Percentiles rank a stretch among this genome's conserved stretches.
phyloP scores from a whole-genome alignment of 2,797 vertebrate genomes.

The Rhinella marina region DNA sequence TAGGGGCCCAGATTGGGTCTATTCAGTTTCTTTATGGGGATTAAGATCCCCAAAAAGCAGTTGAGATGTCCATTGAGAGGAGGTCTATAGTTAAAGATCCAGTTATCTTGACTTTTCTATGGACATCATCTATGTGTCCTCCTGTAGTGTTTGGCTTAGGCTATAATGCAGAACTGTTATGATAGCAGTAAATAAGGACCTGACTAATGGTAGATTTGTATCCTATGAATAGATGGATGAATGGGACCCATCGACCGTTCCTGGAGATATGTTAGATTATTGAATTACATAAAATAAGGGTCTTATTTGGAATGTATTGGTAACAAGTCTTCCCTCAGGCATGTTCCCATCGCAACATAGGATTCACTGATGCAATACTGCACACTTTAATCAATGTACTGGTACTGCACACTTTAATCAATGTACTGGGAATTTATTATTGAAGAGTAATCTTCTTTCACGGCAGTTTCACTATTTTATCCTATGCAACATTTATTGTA shows the following conservation, averaged over 20 bases:
- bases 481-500: neutral
- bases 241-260: neutral
- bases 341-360: slow-evolving; percentile 15
- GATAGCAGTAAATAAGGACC: neutral
- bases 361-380: slow-evolving; percentile 30
- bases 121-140: neutral
- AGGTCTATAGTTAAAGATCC: neutral
- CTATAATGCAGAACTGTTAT: neutral
- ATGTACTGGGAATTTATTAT: slow-evolving; percentile 21
- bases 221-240: neutral
- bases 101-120: neutral
- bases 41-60: neutral
- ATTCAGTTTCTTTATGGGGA: neutral
- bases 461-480: neutral
- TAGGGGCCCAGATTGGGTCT: neutral
- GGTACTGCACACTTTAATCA: slow-evolving; percentile 33
- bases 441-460: slow-evolving; percentile 1
- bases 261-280: neutral
- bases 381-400: slow-evolving; percentile 32
- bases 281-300: neutral
- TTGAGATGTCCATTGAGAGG: neutral
- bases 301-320: neutral
- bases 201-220: neutral
- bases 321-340: slow-evolving; percentile 1
- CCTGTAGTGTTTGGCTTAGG: neutral